Percentiles rank a stretch among this genome's conserved stretches.
Conservation (phyloP, 2,888 invertebrate genomes). For the Brachypalpus laphriformis region DNA sequence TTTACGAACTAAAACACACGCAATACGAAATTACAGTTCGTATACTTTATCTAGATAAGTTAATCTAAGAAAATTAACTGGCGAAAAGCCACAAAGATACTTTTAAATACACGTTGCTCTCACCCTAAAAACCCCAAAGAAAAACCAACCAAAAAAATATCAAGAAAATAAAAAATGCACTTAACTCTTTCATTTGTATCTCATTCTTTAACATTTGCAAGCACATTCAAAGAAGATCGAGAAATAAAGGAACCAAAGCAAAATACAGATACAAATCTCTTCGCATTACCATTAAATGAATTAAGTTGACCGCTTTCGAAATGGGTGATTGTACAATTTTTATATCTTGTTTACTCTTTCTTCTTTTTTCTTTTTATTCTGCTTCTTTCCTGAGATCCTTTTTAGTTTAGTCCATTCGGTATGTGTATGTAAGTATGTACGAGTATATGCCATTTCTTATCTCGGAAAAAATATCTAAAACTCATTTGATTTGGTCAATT, state of each 20-base stretch:
- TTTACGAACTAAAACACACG: constrained; percentile 66
- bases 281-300: constrained; percentile 74
- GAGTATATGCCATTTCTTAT: constrained; percentile 66
- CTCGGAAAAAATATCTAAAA: constrained; percentile 75
- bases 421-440: background rate
- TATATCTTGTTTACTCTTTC: constrained; percentile 68
- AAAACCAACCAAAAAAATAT: background rate
- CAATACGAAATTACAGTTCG: constrained; percentile 60
- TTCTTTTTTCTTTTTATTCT: background rate
- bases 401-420: constrained; percentile 7
- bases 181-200: constrained; percentile 70
- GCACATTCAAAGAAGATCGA: constrained; percentile 56
- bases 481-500: constrained; percentile 76
- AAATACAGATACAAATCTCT: constrained; percentile 70
- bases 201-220: constrained; percentile 56
- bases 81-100: constrained; percentile 63
- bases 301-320: constrained; percentile 74
- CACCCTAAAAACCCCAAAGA: constrained; percentile 41
- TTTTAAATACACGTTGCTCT: constrained; percentile 55
- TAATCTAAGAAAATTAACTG: constrained; percentile 72
- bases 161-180: constrained; percentile 22
- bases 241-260: constrained; percentile 36
- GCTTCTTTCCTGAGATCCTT: constrained; percentile 47
- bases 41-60: constrained; percentile 68
- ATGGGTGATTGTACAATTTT: constrained; percentile 74